Conservation (phyloP, 1,140 invertebrate genomes). For the Aphidius gifuensis region DNA sequence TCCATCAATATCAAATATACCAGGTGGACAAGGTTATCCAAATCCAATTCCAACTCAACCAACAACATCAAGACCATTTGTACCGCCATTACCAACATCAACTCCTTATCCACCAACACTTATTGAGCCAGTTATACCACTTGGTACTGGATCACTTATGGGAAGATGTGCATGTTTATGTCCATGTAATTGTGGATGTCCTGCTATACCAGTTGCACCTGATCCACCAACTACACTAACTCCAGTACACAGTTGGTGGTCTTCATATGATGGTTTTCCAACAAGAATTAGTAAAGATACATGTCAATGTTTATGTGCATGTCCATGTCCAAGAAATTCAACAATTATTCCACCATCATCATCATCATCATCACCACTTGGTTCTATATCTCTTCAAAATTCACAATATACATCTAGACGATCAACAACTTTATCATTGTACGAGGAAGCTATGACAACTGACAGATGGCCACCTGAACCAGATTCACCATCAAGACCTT, state of each 20-base stretch:
- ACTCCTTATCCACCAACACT: not conserved
- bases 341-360: no score
- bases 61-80: not conserved
- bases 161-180: constrained; percentile 20
- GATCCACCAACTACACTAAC: not conserved
- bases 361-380: not conserved
- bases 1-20: no score
- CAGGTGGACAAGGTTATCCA: no score
- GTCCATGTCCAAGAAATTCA: constrained; percentile 4
- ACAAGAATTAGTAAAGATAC: not conserved
- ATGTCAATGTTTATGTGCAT: constrained; percentile 14
- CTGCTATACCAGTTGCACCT: constrained; percentile 1
- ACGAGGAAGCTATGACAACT: no score
- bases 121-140: not conserved
- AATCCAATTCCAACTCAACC: not conserved
- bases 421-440: not conserved
- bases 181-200: constrained; percentile 20
- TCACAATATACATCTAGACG: not conserved
- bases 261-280: not conserved
- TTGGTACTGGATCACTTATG: constrained; percentile 2
- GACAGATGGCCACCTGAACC: no score
- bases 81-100: not conserved
- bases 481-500: no score
- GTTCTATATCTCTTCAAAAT: not conserved
- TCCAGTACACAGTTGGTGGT: not conserved